Evolutionary conservation across 2,888 invertebrate species (phyloP).

Genomic region (Andrena haemorrhoa): DNA sequence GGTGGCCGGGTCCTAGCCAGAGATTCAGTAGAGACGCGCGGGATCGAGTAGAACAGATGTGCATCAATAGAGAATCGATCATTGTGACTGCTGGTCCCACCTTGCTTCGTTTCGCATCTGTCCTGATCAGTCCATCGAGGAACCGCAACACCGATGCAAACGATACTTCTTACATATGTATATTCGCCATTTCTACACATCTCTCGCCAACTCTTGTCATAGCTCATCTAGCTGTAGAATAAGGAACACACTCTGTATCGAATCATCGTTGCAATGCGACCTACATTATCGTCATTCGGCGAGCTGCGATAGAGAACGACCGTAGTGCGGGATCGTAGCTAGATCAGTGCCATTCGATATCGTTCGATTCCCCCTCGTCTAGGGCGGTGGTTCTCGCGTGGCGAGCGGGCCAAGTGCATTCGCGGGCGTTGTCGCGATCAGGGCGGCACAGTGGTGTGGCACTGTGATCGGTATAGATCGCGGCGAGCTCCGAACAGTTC

Average conservation of each 20-base stretch:
- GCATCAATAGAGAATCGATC: constrained; percentile 68
- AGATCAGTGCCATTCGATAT: constrained; percentile 53
- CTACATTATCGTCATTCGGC: constrained; percentile 19
- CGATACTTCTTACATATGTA: constrained; percentile 47
- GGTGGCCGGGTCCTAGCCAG: background rate
- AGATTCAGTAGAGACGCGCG: constrained; percentile 37
- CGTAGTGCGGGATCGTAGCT: constrained; percentile 43
- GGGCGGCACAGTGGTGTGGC: background rate
- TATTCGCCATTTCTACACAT: constrained; percentile 60
- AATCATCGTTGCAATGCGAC: constrained; percentile 51
- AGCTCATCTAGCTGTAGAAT: constrained; percentile 65
- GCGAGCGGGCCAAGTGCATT: background rate
- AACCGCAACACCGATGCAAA: constrained; percentile 65
- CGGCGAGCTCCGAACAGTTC: background rate
- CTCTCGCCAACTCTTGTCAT: constrained; percentile 56
- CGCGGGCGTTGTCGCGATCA: too few relatives aligned
- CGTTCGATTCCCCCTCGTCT: background rate
- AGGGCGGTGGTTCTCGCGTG: background rate
- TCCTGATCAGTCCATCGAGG: constrained; percentile 68
- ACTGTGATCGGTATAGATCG: background rate
- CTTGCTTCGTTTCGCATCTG: constrained; percentile 80
- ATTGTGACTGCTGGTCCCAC: constrained; percentile 84
- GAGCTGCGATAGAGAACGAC: constrained; percentile 33
- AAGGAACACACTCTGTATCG: constrained; percentile 34
- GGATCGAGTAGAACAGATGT: constrained; percentile 62